Conservation (phyloP, 2,113 vertebrate genomes). For the Ondatra zibethicus region DNA sequence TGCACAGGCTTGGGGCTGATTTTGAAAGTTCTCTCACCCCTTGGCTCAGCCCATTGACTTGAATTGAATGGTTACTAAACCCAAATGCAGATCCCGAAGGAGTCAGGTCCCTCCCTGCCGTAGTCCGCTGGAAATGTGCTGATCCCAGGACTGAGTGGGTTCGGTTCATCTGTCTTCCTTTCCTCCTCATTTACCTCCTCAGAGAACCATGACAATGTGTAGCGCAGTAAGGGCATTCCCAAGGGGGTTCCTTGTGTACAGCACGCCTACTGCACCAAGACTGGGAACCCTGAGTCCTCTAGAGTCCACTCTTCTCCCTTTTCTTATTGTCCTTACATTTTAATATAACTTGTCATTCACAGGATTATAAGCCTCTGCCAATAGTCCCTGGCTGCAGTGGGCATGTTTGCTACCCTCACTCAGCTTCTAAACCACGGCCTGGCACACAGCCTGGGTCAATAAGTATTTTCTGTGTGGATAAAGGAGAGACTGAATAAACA, state of each 20-base stretch:
- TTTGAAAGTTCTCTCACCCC: background rate
- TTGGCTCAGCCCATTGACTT: background rate
- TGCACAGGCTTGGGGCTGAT: background rate
- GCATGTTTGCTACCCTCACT: too few relatives aligned
- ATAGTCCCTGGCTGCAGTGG: fast-evolving
- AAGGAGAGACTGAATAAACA: background rate
- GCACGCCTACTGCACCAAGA: background rate
- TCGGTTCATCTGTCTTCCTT: too few relatives aligned
- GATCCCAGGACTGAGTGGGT: too few relatives aligned
- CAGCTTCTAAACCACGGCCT: background rate
- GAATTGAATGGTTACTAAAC: background rate
- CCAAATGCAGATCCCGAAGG: background rate
- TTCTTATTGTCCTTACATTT: background rate
- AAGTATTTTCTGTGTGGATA: background rate
- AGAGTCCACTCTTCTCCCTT: background rate
- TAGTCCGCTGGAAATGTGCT: background rate
- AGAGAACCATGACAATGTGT: too few relatives aligned
- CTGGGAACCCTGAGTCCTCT: background rate
- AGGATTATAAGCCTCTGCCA: background rate
- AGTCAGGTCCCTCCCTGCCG: background rate
- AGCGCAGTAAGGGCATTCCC: too few relatives aligned
- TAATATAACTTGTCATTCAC: background rate
- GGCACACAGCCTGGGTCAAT: too few relatives aligned
- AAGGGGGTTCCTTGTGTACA: too few relatives aligned
- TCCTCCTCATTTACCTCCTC: background rate